phyloP scores from a whole-genome alignment of 2,888 invertebrate species.

The Tricholauxania praeusta region DNA sequence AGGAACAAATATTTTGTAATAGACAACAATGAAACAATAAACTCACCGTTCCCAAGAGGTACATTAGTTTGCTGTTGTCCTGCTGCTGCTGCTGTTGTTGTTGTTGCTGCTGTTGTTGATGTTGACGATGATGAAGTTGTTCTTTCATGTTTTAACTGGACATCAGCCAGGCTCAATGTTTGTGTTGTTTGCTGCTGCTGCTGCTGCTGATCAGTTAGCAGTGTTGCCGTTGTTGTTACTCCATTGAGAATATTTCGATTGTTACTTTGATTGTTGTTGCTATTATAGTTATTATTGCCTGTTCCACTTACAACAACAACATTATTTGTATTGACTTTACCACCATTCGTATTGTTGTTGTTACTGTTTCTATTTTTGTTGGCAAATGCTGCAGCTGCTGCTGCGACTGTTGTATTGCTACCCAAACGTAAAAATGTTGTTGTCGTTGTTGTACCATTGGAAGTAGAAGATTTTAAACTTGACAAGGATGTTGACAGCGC shows the following conservation, averaged over 20 bases:
- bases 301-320: slow-evolving; percentile 33
- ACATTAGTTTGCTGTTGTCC: slow-evolving; percentile 61
- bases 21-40: slow-evolving; percentile 41
- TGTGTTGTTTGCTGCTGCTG: slow-evolving; percentile 44
- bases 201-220: slow-evolving; percentile 14
- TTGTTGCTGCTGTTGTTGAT: slow-evolving; percentile 52
- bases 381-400: slow-evolving; percentile 45
- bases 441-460: slow-evolving; percentile 48
- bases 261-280: slow-evolving; percentile 51
- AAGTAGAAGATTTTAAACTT: slow-evolving; percentile 38
- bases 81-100: slow-evolving; percentile 49
- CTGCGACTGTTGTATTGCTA: slow-evolving; percentile 47
- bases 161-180: slow-evolving; percentile 55
- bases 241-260: slow-evolving; percentile 48
- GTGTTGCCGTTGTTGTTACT: slow-evolving; percentile 42
- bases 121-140: slow-evolving; percentile 37
- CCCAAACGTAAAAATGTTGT: slow-evolving; percentile 59
- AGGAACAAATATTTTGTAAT: neutral
- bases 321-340: slow-evolving; percentile 46
- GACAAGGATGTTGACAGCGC: slow-evolving; percentile 47
- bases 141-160: slow-evolving; percentile 58
- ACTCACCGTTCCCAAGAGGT: slow-evolving; percentile 69
- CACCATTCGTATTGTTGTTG: slow-evolving; percentile 37
- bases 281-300: slow-evolving; percentile 45
- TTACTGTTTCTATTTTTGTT: slow-evolving; percentile 45